These are phyloP conservation scores for Onychorhynchus coronatus DNA, from an alignment of 2,113 vertebrate species.

Conservation along the genomic window DNA sequence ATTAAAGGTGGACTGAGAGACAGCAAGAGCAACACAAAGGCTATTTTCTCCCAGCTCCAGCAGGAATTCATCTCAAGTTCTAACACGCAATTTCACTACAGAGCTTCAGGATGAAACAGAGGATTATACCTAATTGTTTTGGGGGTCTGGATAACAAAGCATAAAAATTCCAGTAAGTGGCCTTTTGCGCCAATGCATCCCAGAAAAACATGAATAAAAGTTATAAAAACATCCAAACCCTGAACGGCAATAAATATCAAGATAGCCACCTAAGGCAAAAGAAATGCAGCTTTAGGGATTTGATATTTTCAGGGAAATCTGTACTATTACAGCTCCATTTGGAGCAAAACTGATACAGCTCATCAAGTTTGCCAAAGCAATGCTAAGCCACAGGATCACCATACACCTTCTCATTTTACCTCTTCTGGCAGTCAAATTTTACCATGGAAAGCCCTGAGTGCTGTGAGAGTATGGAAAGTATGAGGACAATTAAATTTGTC, in stretches of 20 bases:
- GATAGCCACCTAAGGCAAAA: neutral
- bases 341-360: neutral
- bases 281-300: neutral
- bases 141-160: neutral
- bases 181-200: neutral
- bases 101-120: neutral
- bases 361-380: neutral
- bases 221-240: neutral
- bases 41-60: slow-evolving; percentile 1
- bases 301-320: neutral
- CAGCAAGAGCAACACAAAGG: neutral
- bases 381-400: neutral
- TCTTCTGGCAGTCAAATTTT: slow-evolving; percentile 22
- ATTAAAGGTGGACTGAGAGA: neutral
- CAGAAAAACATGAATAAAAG: neutral
- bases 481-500: neutral
- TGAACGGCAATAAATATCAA: neutral
- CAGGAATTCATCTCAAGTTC: slow-evolving; percentile 2
- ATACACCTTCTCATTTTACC: neutral
- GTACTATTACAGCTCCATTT: neutral
- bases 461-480: neutral
- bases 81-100: neutral
- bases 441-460: neutral
- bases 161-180: neutral
- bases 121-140: neutral